Base-by-base conservation (phyloP, 2,113 vertebrate genomes). In the Gasterosteus nipponicus region DNA sequence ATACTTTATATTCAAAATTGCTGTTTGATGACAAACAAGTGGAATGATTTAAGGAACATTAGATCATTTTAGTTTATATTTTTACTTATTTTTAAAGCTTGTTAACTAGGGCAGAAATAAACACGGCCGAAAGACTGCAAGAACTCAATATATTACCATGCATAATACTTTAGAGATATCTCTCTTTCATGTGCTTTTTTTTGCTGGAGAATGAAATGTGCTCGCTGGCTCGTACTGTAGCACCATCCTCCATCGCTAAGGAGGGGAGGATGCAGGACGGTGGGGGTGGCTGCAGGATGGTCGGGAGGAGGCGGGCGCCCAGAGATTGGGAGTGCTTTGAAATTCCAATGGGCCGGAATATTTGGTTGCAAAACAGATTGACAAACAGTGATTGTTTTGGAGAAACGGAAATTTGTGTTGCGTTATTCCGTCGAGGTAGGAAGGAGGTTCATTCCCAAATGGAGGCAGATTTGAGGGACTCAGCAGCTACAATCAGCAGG, bases 271-370 rank as follows among this genome's bases (percentile, higher is more conserved):
- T 64, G 62, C 63, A 71, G 62, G 74, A 59, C 60, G 72, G 60
- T 46, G 57, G 31, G 61, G 53, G 10, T n/a, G 10, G 1, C 8
- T 18, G 58, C 9, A 11, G 8, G 22, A 7, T 7, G 61, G 38
- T 4, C 8, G 33, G 54, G 26, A 35, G 4, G 58, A 38, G 14
- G 15, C 10, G 15, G 58, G 38, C 60, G 11, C 11, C 11, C 58
- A 42, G 61, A 68, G 31, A 71, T 64, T 76, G 78, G 64, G 65
- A 78, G 51, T 31, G 56, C 75, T 80, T 88, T 88, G 77, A 88
- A 87, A 87, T 85, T 86, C 81, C 81, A 78, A 59, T 65, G 65
- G 80, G 70, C 58, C 61, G 42, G 11, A 44, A 80, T 67, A 82
- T 73, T 82, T 81, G 67, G 77, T 84, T 86, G 62, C 69, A 69